Conservation (phyloP, 2,888 invertebrate species). For the Lycophotia porphyrea region DNA sequence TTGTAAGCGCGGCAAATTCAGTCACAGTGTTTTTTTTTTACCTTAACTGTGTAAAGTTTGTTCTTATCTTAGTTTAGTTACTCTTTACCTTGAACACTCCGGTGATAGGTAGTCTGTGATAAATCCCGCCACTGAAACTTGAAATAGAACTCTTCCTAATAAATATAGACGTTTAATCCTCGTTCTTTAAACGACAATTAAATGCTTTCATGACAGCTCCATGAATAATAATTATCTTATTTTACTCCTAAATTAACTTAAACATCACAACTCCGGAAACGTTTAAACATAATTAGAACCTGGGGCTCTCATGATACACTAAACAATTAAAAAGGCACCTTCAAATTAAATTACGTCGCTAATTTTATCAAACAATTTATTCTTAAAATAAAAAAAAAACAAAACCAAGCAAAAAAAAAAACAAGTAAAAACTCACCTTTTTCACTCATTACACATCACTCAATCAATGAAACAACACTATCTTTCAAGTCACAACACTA, state of each 20-base stretch:
- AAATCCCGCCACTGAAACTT: neutral
- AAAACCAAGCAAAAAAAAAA: neutral
- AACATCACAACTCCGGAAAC: slow-evolving; percentile 13
- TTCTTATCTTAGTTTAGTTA: neutral
- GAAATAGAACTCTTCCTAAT: neutral
- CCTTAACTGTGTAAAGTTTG: neutral
- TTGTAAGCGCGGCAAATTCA: neutral
- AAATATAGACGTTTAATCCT: neutral
- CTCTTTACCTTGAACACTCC: neutral
- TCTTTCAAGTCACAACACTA: slow-evolving; percentile 56
- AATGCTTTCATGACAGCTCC: neutral
- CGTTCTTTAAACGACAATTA: neutral
- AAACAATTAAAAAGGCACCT: slow-evolving; percentile 35
- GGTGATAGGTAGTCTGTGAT: neutral
- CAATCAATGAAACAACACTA: slow-evolving; percentile 57
- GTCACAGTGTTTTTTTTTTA: neutral
- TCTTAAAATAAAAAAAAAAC: neutral
- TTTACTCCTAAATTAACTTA: slow-evolving; percentile 34
- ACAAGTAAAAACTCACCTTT: slow-evolving; percentile 48
- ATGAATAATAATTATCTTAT: slow-evolving; percentile 35
- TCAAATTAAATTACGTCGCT: slow-evolving; percentile 15
- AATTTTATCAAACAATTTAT: slow-evolving; percentile 8
- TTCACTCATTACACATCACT: slow-evolving; percentile 58
- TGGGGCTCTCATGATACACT: slow-evolving; percentile 10
- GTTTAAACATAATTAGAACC: slow-evolving; percentile 37